A percentile compares a stretch with the other conserved stretches of the same genome.
Conservation (phyloP, 2,113 vertebrate genomes). For the Chlorodrepanis virens region DNA sequence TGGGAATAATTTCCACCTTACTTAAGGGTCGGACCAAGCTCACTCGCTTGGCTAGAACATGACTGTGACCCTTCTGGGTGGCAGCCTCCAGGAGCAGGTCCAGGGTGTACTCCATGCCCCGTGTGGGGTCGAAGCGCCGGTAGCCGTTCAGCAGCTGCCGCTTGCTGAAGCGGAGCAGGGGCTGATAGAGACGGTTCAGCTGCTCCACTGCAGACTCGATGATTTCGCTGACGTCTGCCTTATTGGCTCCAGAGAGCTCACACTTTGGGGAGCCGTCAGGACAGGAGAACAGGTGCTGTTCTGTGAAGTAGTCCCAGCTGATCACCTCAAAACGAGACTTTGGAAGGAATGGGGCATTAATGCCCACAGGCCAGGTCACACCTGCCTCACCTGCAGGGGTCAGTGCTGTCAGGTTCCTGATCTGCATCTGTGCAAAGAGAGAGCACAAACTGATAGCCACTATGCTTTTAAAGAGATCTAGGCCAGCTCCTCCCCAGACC, state of each 20-base stretch:
- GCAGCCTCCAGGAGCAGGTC: conserved; percentile 89
- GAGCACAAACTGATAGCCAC: background rate
- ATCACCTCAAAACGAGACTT: conserved; percentile 94
- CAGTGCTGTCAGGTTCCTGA: conserved; percentile 88
- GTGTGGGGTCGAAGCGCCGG: conserved; percentile 90
- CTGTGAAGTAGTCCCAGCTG: conserved; percentile 97
- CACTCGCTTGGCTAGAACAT: conserved; percentile 85
- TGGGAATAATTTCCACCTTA: conserved; percentile 91
- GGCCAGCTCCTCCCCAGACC: background rate
- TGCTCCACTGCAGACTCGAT: conserved; percentile 86
- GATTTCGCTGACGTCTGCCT: conserved; percentile 79
- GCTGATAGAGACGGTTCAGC: conserved; percentile 88
- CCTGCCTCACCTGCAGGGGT: conserved; percentile 87
- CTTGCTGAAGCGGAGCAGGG: conserved; percentile 89
- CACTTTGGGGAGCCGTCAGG: conserved; percentile 89
- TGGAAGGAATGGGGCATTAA: conserved; percentile 87
- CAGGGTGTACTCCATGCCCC: conserved; percentile 93
- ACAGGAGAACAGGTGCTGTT: conserved; percentile 91
- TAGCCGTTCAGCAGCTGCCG: conserved; percentile 89
- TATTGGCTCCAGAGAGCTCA: conserved; percentile 84
- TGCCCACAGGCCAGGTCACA: conserved; percentile 90
- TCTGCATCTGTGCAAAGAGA: conserved; percentile 83
- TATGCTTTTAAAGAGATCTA: background rate
- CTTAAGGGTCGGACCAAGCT: conserved; percentile 88
- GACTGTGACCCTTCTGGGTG: conserved; percentile 90